Percentiles rank a stretch among this genome's conserved stretches.
Evolutionary conservation across 2,113 vertebrate species (phyloP).

Genomic region (Podiceps cristatus): DNA sequence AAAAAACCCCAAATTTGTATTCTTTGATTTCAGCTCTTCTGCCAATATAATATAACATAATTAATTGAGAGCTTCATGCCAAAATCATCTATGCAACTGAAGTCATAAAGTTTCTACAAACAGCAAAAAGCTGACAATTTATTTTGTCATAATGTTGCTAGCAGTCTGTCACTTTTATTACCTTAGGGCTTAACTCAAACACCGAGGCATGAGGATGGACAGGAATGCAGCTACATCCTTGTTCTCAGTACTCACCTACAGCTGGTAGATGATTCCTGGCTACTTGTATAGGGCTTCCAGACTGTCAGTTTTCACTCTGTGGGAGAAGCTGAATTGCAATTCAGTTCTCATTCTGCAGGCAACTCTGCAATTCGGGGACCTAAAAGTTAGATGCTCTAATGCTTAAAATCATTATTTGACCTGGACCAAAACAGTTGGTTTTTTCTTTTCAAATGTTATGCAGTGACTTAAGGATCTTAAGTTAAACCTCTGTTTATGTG

Average conservation of each 20-base stretch:
- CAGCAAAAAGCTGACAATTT: background rate
- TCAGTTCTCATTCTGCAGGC: background rate
- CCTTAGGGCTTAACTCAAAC: background rate
- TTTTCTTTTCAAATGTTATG: background rate
- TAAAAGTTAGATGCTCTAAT: background rate
- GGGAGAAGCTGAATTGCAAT: background rate
- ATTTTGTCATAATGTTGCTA: background rate
- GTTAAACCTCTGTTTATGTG: background rate
- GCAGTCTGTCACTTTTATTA: accelerated
- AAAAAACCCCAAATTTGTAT: background rate
- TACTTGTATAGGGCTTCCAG: background rate
- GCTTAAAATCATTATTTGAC: background rate
- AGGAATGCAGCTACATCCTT: background rate
- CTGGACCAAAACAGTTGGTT: background rate
- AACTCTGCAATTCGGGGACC: background rate
- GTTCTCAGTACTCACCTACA: background rate
- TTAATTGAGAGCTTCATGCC: background rate
- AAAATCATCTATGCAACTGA: background rate
- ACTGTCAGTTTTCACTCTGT: background rate
- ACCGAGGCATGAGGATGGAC: background rate
- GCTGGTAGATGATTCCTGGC: background rate
- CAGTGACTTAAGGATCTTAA: background rate
- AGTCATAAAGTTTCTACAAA: background rate
- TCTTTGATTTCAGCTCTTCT: background rate
- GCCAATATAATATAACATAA: background rate